phyloP scores from a whole-genome alignment of 2,888 invertebrate genomes.

The Drosophila recens region DNA sequence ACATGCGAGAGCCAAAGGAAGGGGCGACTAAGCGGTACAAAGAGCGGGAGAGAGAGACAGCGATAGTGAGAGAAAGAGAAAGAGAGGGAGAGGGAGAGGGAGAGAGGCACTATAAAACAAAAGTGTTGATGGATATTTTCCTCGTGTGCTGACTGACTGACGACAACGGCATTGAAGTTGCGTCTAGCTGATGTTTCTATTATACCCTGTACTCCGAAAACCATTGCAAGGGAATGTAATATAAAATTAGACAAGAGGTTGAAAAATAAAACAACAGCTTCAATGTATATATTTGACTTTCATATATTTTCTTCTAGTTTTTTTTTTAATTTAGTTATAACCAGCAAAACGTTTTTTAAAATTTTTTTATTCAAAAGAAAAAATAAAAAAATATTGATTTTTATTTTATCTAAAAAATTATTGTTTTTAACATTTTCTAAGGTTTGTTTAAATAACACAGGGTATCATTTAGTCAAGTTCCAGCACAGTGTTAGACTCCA shows the following conservation, averaged over 20 bases:
- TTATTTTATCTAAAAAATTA: background rate
- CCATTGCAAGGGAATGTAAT: background rate
- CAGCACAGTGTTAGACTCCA: conserved; percentile 16
- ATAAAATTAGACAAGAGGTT: background rate
- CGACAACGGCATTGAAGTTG: conserved; percentile 70
- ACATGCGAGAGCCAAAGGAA: conserved; percentile 46
- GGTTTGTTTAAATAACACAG: background rate
- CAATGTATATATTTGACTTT: background rate
- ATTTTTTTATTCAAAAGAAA: no score
- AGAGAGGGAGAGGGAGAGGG: conserved; percentile 9
- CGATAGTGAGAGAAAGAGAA: no score
- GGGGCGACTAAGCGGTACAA: background rate
- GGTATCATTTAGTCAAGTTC: conserved; percentile 20
- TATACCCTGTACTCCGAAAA: conserved; percentile 35
- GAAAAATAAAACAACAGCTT: no score
- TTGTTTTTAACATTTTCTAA: background rate
- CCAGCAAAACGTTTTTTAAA: no score
- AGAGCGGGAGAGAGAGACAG: background rate
- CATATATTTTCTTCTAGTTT: no score
- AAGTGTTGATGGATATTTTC: conserved; percentile 82
- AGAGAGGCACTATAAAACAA: conserved; percentile 70
- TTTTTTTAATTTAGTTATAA: no score
- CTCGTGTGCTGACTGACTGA: conserved; percentile 73
- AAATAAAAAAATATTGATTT: no score
- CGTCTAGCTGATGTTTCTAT: conserved; percentile 29